A percentile compares a stretch with the other conserved stretches of the same genome.
These are phyloP conservation scores for Allacma fusca DNA, from an alignment of 2,888 invertebrate species.

Conservation along the genomic window DNA sequence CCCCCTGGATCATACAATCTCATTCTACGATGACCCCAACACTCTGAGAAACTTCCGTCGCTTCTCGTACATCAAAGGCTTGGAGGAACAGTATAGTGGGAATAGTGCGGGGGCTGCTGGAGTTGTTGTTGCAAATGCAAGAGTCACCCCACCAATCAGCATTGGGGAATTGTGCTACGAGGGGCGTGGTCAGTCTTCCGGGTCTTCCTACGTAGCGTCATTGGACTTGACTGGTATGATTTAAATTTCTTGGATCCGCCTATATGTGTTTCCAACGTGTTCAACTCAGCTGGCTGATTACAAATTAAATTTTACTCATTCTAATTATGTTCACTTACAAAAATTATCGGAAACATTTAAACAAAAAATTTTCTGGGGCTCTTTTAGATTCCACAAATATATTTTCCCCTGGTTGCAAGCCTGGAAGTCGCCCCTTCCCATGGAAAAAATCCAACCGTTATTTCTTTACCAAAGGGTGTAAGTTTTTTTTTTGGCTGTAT, in stretches of 20 bases:
- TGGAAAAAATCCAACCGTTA: not conserved
- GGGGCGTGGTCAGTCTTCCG: not conserved
- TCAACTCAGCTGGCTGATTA: too few relatives aligned
- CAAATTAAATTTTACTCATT: too few relatives aligned
- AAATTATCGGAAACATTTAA: not conserved
- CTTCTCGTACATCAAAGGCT: slow-evolving; percentile 26
- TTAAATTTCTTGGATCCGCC: too few relatives aligned
- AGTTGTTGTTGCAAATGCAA: slow-evolving; percentile 9
- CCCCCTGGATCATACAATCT: slow-evolving; percentile 29
- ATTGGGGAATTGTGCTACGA: slow-evolving; percentile 35
- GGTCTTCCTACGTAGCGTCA: not conserved
- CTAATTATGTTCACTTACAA: too few relatives aligned
- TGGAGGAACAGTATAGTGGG: slow-evolving; percentile 2
- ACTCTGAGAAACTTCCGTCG: slow-evolving; percentile 31
- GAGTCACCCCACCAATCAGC: not conserved
- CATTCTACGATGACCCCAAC: slow-evolving; percentile 22
- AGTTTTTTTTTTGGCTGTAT: too few relatives aligned
- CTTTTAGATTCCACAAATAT: slow-evolving; percentile 17
- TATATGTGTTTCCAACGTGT: too few relatives aligned
- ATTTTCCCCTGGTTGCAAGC: slow-evolving; percentile 18
- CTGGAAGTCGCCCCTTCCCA: not conserved
- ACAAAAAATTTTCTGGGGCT: not conserved
- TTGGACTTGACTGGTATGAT: slow-evolving; percentile 4
- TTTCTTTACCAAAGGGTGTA: slow-evolving; percentile 33
- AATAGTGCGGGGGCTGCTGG: not conserved